A percentile compares a stretch with the other conserved stretches of the same genome.
These are phyloP conservation scores for Ischnura elegans DNA, from an alignment of 2,888 invertebrate genomes.

Conservation along the genomic window DNA sequence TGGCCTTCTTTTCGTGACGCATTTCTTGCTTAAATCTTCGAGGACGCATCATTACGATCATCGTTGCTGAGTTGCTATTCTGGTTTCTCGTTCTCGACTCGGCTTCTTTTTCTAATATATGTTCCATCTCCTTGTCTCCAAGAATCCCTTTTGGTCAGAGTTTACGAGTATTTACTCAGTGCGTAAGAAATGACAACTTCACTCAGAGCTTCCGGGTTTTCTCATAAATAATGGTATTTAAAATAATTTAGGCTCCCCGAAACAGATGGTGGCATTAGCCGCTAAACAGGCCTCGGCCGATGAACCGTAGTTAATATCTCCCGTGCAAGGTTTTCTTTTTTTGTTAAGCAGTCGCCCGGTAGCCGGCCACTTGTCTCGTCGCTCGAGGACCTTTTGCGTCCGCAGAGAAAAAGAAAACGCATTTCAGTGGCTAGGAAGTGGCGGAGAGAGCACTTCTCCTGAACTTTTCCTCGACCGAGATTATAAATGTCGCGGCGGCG, in stretches of 20 bases:
- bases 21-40: too few species aligned
- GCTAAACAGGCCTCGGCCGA: neutral
- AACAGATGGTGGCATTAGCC: neutral
- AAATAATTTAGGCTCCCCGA: neutral
- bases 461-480: constrained; percentile 23
- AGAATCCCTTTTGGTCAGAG: neutral
- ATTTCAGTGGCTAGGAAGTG: neutral
- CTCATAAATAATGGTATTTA: neutral
- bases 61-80: too few species aligned
- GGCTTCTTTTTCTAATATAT: too few species aligned
- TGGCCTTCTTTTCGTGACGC: too few species aligned
- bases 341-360: neutral
- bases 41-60: too few species aligned
- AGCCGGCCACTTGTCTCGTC: neutral
- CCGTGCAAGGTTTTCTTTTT: neutral
- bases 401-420: constrained; percentile 17
- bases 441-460: constrained; percentile 26
- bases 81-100: too few species aligned
- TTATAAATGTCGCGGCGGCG: constrained; percentile 51
- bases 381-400: neutral
- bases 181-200: neutral
- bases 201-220: neutral
- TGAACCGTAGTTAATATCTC: neutral
- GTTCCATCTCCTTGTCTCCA: neutral
- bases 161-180: neutral